Base-by-base conservation (phyloP, 2,888 invertebrate species). In the Meghimatium bilineatum region DNA sequence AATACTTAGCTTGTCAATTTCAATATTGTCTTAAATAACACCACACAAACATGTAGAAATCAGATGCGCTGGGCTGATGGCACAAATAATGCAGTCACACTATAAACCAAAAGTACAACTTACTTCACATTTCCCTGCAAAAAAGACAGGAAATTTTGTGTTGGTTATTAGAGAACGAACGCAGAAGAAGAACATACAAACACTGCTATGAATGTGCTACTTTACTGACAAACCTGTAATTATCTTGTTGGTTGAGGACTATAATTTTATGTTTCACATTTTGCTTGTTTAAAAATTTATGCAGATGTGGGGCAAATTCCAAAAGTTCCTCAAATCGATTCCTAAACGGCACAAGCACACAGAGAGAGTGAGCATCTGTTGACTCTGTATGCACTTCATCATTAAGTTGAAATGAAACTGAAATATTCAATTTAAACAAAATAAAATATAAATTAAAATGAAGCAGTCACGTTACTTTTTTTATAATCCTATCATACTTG, bases 321-420 rank as follows among this genome's bases (percentile, higher is more conserved):
- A 98, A 93, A n/a, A 99, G 95, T 94, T 99, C 99, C 90, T 99
- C 98, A 93, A 98, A 98, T 86, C 99, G 95, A 93, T 99, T 98
- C 89, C 99, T 95, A 94, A 97, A 99, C 80, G 99, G 99, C 81
- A 99, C 97, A 86, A 99, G 94, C 84, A 99, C 95, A 75, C 98
- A 98, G 90, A 99, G 94, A 74, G 89, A 90, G 85, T 92, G 92
- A 26, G 77, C 38, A 10, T 29, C 32, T 52, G 56, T 34, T 32
- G 56, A 34, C 32, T 75, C 23, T 75, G 56, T 34, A 14, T 72
- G 44, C 29, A n/a, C 72, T 44, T 49, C 72, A 72, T 29, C 44
- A n/a, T 72, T 72, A 36, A 38, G 6, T 29, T 72, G 44, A 72
- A 49, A 72, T n/a, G 72, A 72, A 14, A 49, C 72, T 72, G 72